Evolutionary conservation across 2,797 vertebrate species (phyloP), one percentile per base, ranked within the genome.

Genomic region (Hypotaenidia philippensis): DNA sequence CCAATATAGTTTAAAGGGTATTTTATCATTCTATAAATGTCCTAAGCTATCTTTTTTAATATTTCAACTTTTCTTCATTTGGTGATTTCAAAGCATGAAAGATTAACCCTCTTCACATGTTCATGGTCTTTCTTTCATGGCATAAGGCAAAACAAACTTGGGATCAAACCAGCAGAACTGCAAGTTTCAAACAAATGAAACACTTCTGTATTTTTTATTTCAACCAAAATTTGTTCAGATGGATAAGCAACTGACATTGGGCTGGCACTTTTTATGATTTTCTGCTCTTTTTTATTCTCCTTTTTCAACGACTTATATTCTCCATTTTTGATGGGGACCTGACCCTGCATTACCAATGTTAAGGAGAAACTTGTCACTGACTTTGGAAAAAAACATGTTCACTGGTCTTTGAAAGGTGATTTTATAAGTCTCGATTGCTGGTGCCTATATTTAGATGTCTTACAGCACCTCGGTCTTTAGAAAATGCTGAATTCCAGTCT

Each of bases 111-210:
- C 34, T 64, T 91, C 36, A 32, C 59, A n/a, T 77, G 26, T 53
- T 83, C 49, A 32, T 1, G 4, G 27, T 81, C 47, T 92, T 90
- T 81, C 47, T 92, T 90, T 78, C 57, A 81, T 19, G 11, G 26
- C 22, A 45, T 55, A 91, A 76, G 18, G 66, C 31, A 74, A 93
- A 93, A 82, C 23, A 82, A 95, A 87, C 26, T 63, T 63, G 2
- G 45, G 59, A 83, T 53, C 19, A 87, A 92, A 82, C 10, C 49
- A 76, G 49, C 17, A 82, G 63, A 92, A 63, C 20, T 74, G 16
- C 84, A 82, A 77, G 82, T 87, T 74, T 93, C 60, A 47, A 93
- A 81, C 44, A 91, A 91, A 91, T 91, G 34, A 96, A 97, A 93
- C 82, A 89, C 55, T 76, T 92, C 27, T 77, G 22, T 44, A 52